Percentiles rank a stretch among this genome's conserved stretches.
Conservation (phyloP, 2,888 invertebrate genomes). For the Lymantria monacha region DNA sequence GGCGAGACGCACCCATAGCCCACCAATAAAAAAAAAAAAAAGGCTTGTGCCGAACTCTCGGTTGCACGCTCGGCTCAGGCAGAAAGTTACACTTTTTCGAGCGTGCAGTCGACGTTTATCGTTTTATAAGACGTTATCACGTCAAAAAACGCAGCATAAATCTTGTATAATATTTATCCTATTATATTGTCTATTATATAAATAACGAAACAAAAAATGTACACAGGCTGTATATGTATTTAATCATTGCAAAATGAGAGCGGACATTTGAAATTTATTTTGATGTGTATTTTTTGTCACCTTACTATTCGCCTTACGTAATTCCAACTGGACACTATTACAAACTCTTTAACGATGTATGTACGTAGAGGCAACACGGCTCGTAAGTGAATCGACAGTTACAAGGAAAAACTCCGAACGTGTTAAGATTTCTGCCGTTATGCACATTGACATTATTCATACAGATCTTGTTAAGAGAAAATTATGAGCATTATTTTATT, state of each 20-base stretch:
- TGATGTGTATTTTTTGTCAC: constrained; percentile 33
- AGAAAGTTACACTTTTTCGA: too few species aligned
- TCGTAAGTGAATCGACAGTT: constrained; percentile 7
- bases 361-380: constrained; percentile 19
- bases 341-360: constrained; percentile 29
- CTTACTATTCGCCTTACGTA: constrained; percentile 36
- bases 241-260: constrained; percentile 4
- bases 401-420: constrained; percentile 3
- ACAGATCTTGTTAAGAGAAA: too few species aligned
- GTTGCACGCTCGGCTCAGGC: too few species aligned
- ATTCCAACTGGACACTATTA: constrained; percentile 33
- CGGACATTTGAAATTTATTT: constrained; percentile 1
- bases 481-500: too few species aligned
- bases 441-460: neutral
- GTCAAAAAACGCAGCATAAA: too few species aligned
- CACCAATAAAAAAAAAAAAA: too few species aligned
- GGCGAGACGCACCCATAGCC: too few species aligned
- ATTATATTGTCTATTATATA: neutral
- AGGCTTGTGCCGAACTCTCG: too few species aligned
- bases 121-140: too few species aligned
- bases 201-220: neutral
- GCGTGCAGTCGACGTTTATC: too few species aligned
- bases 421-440: constrained; percentile 3
- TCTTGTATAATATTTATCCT: too few species aligned
- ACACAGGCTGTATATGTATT: neutral